phyloP scores from a whole-genome alignment of 2,113 vertebrate genomes.

The Poeciliopsis turrubarensis region DNA sequence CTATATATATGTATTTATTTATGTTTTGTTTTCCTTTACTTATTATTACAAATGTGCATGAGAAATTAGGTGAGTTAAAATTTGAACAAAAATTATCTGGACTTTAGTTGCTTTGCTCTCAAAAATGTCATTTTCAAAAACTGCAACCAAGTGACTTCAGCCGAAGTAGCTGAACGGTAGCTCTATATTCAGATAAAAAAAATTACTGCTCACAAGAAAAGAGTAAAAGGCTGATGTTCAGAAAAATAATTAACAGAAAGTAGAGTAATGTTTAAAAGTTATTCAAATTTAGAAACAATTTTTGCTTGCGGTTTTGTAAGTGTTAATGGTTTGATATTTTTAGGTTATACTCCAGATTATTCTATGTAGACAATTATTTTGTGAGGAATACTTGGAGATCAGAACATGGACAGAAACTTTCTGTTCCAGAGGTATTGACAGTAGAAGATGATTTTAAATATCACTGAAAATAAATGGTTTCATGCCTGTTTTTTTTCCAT shows the following conservation, averaged over 20 bases:
- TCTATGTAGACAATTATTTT: neutral
- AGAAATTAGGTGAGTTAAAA: constrained; percentile 1
- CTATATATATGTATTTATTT: no score
- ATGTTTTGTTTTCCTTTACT: no score
- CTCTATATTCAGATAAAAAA: no score
- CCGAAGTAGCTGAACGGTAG: no score
- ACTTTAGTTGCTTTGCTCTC: neutral
- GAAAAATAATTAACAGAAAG: no score
- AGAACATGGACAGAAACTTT: neutral
- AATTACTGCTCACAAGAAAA: no score
- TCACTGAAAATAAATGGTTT: neutral
- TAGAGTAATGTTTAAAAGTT: no score
- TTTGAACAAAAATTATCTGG: neutral
- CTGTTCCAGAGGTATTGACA: neutral
- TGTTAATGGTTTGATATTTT: no score
- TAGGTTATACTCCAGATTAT: no score
- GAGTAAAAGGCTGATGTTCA: no score
- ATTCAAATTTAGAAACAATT: no score
- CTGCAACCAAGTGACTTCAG: neutral
- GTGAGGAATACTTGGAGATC: neutral
- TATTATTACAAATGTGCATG: neutral
- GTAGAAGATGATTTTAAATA: neutral
- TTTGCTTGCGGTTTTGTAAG: no score
- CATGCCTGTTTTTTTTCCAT: neutral
- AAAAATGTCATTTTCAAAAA: neutral